Evolutionary conservation across 2,797 vertebrate genomes (phyloP), one percentile per base, ranked within the genome.

Genomic region (Percopsis omiscomaycus): DNA sequence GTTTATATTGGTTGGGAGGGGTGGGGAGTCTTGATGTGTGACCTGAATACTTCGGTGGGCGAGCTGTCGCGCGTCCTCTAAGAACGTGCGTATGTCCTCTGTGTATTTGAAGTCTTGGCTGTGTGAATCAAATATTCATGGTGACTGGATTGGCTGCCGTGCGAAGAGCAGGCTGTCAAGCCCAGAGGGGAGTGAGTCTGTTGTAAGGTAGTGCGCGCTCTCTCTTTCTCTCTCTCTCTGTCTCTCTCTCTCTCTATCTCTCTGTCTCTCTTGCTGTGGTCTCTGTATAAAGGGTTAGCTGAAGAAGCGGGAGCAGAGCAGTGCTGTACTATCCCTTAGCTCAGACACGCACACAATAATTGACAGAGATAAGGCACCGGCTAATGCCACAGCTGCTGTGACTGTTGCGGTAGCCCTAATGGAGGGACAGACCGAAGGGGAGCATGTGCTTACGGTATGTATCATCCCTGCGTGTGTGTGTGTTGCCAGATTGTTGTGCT

Each of bases 101-200:
- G 76, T 78, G 71, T 84, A 82, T 83, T 77, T 74, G 83, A 77
- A 77, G 80, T 84, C 79, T 88, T 85, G 84, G 80, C 88, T 66
- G 77, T 66, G 62, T 42, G 16, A 82, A 90, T 90, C 71, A 91
- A 92, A 92, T 88, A 92, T 91, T 91, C 85, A 91, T 92, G 83
- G 79, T 83, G 79, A 71, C 80, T 85, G 84, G 89, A 91, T 90
- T 91, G 89, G 91, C 85, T 86, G 82, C 67, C 51, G 72, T 84
- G 81, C 79, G 80, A 82, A 80, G 84, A 88, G 85, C 83, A 74
- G 82, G 85, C 82, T 85, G 84, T 81, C 83, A 52, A 77, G 78
- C 37, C 74, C 77, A 82, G 82, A 84, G 86, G 74, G 15, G 75
- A 83, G 83, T 78, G 70, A 68, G 74, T 79, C 56, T 59, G 66